Base-by-base conservation (phyloP, 2,797 vertebrate species). In the Bradypodion pumilum region DNA sequence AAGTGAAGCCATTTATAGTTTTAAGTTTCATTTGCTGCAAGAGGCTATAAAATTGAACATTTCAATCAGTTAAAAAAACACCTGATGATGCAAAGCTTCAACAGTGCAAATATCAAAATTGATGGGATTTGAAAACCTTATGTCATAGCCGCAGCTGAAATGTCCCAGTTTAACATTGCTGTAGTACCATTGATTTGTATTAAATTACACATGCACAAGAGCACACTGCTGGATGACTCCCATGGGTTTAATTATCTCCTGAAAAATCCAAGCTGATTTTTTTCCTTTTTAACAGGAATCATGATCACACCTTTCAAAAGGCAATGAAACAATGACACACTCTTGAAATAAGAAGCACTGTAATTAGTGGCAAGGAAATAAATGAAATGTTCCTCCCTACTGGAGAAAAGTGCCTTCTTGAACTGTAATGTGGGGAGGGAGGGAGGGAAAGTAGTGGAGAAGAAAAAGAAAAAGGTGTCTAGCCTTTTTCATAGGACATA, bases 401-500 rank as follows among this genome's bases (percentile, higher is more conserved):
- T 6, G n/a, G n/a, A 16, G 3, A 49, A 86, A 74, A 3, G 27
- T 86, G 0, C 56, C 32, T 76, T 56, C 35, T 44, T 59, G 66
- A n/a, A 88, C 89, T 88, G 74, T 2, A 59, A 81, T 46, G 32
- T 74, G 2, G 23, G 86, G 80, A 52, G 19, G 19, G 52, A 56
- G 37, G 86, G n/a, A 5, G 65, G n/a, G 7, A 3, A 44, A 52
- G 25, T 21, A 8, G 13, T 8, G 19, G 32, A n/a, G 4, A 15
- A 4, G 25, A 23, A 10, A 2, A 81, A 80, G 65, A 8, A 15
- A 6, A 80, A 90, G 88, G 40, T 8, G 44, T 32, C 27, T 10
- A 69, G 27, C 73, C 27, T 83, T 90, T n/a, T 80, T 85, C 1
- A 0, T 69, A 81, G 88, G 89, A 87, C 2, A 87, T 89, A 88